Evolutionary conservation across 1,140 invertebrate genomes (phyloP), one percentile per base, ranked within the genome.

Genomic region (Vollenhovia emeryi): DNA sequence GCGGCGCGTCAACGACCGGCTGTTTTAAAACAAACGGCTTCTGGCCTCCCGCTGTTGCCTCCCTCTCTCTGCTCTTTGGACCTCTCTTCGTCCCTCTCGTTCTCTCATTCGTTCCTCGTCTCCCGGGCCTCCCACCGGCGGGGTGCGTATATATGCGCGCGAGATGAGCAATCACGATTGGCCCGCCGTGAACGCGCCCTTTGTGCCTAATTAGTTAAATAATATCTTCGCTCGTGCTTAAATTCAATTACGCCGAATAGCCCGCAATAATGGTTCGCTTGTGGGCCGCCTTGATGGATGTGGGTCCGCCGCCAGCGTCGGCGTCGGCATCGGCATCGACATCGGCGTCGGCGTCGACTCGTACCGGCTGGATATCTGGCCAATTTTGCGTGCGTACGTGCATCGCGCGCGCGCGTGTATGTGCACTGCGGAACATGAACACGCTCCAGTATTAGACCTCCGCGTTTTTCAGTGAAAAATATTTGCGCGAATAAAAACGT

Each of bases 171-270:
- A 93, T 94, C 93, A 87, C 86, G 85, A 84, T 90, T 89, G 88
- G 87, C 85, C 87, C 85, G 82, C 86, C 88, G 92, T 93, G 90
- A 95, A 94, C 92, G 93, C 92, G 89, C 92, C 93, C 93, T 93
- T 93, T 94, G 94, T 95, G 91, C 87, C 91, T 94, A 95, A 95
- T 95, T 94, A 94, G 93, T 94, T 95, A 92, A 95, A 95, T 94
- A 94, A 95, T 94, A 94, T 94, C 94, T 94, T 94, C 91, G 91
- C 93, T 92, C 90, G 93, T 93, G 91, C 93, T 94, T 95, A 91
- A 92, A 94, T 95, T 94, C 94, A 94, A 94, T 95, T 94, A 94
- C 90, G 86, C n/a, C 57, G 91, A 91, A 91, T 92, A 92, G 92
- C 89, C 88, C 90, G 90, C 90, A 92, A 93, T 94, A 94, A 94